Conservation (phyloP, 2,797 vertebrate genomes). For the Tachyglossus aculeatus region DNA sequence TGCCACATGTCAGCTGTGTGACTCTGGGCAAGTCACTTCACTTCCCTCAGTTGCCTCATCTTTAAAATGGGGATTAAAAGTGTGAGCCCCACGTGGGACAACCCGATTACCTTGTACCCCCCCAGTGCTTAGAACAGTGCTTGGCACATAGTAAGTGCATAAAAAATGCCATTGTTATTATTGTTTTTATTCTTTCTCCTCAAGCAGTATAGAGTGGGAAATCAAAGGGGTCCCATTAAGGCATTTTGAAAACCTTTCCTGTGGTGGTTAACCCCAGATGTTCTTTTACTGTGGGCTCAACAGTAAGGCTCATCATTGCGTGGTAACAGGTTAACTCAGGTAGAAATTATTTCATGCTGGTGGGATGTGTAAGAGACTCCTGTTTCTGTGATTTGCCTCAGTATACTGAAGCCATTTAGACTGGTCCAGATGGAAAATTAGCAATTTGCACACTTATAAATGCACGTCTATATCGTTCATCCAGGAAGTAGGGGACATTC, state of each 20-base stretch:
- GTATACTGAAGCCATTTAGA: slow-evolving; percentile 56
- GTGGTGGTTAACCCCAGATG: slow-evolving; percentile 33
- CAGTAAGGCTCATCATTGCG: slow-evolving; percentile 44
- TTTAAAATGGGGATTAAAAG: too few relatives aligned
- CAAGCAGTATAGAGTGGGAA: not conserved
- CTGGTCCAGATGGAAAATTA: slow-evolving; percentile 64
- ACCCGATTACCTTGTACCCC: too few relatives aligned
- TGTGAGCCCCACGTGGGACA: too few relatives aligned
- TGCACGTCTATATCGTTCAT: slow-evolving; percentile 60
- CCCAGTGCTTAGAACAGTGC: too few relatives aligned
- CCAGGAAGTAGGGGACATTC: slow-evolving; percentile 44
- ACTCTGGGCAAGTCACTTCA: too few relatives aligned
- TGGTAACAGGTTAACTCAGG: slow-evolving; percentile 38
- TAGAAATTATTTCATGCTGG: slow-evolving; percentile 51
- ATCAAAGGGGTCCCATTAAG: not conserved
- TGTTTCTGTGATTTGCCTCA: slow-evolving; percentile 65
- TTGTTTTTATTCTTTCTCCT: not conserved
- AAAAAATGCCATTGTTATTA: too few relatives aligned
- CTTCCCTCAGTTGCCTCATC: too few relatives aligned
- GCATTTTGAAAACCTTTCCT: too few relatives aligned
- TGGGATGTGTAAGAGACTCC: slow-evolving; percentile 21
- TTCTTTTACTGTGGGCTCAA: slow-evolving; percentile 19
- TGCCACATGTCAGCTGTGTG: too few relatives aligned
- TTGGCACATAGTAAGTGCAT: too few relatives aligned
- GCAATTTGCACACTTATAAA: slow-evolving; percentile 55